Conservation (phyloP, 1,140 invertebrate genomes). For the Cheumatopsyche charites region DNA sequence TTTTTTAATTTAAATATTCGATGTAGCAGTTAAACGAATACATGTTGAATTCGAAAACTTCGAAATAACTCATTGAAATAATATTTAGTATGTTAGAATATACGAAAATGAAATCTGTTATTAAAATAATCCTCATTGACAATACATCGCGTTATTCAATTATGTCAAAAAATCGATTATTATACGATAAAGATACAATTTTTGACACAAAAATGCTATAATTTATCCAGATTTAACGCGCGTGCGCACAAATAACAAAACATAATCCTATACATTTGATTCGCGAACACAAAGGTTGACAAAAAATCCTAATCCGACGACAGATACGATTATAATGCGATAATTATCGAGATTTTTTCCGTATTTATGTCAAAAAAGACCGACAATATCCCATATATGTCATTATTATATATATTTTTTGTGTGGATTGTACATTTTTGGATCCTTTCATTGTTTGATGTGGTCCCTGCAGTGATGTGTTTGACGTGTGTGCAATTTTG, state of each 20-base stretch:
- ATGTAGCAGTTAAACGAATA: too few relatives aligned
- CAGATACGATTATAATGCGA: conserved; percentile 42
- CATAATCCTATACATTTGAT: not conserved
- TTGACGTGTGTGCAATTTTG: conserved; percentile 34
- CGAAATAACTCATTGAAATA: too few relatives aligned
- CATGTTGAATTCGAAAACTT: too few relatives aligned
- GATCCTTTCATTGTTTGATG: conserved; percentile 19
- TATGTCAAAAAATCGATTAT: too few relatives aligned
- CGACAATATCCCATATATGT: not conserved
- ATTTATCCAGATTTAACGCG: not conserved
- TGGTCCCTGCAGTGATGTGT: conserved; percentile 21
- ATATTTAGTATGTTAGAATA: too few relatives aligned
- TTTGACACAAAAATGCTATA: too few relatives aligned
- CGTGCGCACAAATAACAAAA: not conserved
- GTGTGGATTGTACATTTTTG: not conserved
- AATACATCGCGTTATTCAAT: too few relatives aligned
- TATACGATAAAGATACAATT: too few relatives aligned
- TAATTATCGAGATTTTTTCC: conserved; percentile 39
- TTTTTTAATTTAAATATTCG: too few relatives aligned
- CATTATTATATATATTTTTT: not conserved
- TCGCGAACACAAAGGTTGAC: not conserved
- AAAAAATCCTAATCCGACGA: conserved; percentile 31
- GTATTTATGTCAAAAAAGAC: conserved; percentile 18
- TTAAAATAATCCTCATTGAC: too few relatives aligned
- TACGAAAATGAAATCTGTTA: too few relatives aligned